phyloP scores from a whole-genome alignment of 1,140 invertebrate species.

The Polypedilum pembai region DNA sequence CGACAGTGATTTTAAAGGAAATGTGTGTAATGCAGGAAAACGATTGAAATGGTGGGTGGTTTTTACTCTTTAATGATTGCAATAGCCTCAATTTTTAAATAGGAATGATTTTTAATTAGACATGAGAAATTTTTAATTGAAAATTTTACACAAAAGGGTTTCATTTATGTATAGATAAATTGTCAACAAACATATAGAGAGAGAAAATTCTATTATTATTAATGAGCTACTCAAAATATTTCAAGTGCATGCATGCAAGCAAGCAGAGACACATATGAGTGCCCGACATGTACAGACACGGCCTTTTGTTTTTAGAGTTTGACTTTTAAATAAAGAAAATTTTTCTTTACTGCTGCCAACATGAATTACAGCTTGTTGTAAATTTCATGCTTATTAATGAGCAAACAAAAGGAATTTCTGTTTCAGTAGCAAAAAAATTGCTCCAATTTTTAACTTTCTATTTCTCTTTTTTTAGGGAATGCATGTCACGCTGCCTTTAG shows the following conservation, averaged over 20 bases:
- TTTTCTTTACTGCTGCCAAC: neutral
- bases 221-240: conserved; percentile 7
- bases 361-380: conserved; percentile 5
- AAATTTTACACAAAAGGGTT: neutral
- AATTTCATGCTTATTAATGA: conserved; percentile 19
- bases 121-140: neutral
- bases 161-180: neutral
- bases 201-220: neutral
- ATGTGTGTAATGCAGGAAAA: neutral
- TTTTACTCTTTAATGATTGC: neutral
- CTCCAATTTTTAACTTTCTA: conserved; percentile 26
- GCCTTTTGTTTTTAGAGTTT: conserved; percentile 14
- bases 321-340: neutral
- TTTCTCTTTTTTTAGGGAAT: conserved; percentile 20
- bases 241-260: neutral
- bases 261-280: neutral
- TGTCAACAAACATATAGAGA: neutral
- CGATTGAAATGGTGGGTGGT: neutral
- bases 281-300: neutral
- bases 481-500: conserved; percentile 1
- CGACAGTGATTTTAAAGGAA: neutral
- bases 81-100: neutral
- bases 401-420: neutral
- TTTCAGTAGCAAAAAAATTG: conserved; percentile 19
- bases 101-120: neutral